Evolutionary conservation across 2,888 invertebrate species (phyloP), one percentile per base, ranked within the genome.

Genomic region (Hydrotaea diabolus): DNA sequence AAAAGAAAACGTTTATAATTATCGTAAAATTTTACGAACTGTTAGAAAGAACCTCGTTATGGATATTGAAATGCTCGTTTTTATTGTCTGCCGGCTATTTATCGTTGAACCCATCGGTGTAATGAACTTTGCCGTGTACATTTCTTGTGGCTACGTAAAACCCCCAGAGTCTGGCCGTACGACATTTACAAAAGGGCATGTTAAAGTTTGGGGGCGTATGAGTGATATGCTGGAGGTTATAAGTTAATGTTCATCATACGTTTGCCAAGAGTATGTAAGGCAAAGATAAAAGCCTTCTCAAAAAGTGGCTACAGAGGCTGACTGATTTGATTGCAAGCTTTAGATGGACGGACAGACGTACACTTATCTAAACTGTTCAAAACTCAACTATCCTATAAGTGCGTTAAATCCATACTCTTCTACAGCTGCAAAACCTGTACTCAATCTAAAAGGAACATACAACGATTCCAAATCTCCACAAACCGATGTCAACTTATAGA

Each of bases 1-100:
- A 31, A 23, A 26, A 15, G 11, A 59, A 59, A 59, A 49, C 49
- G 59, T 23, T 4, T 26, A 31, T 53, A 74, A 62, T 74, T 74
- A 74, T 11, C 74, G 62, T 62, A 62, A 62, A 62, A 49, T 74
- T 74, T 39, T 59, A 74, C 23, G 73, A 57, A 9, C 19, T 73
- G 43, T 43, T 59, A 23, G 57, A 21, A 21, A 39, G 31, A 73
- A 55, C 53, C 15, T 66, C 15, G 5, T 43, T 19, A 19, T 13
- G 39, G 43, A 39, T 43, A 39, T 66, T 17, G 19, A 21, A 66
- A 66, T 66, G 39, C 11, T 64, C 19, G 21, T 21, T 55, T 55
- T 55, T 23, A 55, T 55, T 53, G 53, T 21, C 21, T 55, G 55
- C 13, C 23, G 31, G 7, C 31, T 8, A 2, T 49, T n/a, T 49